Conservation (phyloP, 2,888 invertebrate genomes). For the Aporophyla lueneburgensis region DNA sequence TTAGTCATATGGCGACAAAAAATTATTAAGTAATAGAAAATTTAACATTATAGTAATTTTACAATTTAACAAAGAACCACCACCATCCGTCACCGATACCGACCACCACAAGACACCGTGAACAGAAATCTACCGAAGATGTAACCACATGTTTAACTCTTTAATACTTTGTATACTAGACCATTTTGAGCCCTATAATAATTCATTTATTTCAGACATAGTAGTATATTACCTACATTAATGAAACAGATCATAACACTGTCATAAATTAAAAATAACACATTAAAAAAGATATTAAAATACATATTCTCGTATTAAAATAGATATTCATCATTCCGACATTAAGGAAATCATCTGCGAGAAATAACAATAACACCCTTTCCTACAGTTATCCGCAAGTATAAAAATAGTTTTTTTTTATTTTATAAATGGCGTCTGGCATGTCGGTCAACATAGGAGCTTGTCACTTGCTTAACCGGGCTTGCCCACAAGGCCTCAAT, state of each 20-base stretch:
- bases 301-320: too few species aligned
- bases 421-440: too few species aligned
- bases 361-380: background rate
- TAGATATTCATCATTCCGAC: background rate
- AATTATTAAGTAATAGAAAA: constrained; percentile 7
- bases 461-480: too few species aligned
- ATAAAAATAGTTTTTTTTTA: too few species aligned
- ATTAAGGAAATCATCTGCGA: background rate
- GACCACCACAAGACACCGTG: constrained; percentile 27
- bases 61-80: constrained; percentile 23
- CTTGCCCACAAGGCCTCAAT: too few species aligned
- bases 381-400: background rate
- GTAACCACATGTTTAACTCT: background rate
- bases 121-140: constrained; percentile 36
- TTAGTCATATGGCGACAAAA: background rate
- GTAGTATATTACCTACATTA: background rate
- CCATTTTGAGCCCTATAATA: constrained; percentile 19
- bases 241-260: background rate
- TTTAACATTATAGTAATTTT: background rate
- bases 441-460: too few species aligned
- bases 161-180: constrained; percentile 37
- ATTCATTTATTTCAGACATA: background rate
- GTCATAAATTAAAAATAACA: too few species aligned
- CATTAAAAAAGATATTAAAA: background rate
- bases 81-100: constrained; percentile 51